Conservation (phyloP, 2,113 vertebrate genomes). For the Mionectes macconnelli region DNA sequence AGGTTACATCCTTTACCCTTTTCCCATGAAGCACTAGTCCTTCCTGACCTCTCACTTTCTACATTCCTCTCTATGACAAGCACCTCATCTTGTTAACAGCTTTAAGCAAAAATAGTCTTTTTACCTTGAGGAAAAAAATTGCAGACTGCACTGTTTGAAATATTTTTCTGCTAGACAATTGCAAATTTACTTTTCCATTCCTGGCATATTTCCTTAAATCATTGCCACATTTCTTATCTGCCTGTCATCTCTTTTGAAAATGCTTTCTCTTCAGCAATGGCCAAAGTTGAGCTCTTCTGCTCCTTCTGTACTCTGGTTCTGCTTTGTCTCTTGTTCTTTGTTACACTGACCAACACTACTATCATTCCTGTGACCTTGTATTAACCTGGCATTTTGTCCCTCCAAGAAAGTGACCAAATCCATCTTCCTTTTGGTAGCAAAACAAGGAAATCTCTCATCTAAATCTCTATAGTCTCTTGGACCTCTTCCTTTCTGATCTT, state of each 20-base stretch:
- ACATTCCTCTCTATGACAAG: background rate
- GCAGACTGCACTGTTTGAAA: background rate
- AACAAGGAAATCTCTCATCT: background rate
- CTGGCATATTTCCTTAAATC: background rate
- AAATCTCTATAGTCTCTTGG: background rate
- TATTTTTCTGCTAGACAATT: background rate
- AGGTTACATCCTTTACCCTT: background rate
- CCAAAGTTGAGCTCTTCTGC: background rate
- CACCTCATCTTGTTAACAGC: background rate
- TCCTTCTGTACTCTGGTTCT: background rate
- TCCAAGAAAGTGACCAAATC: background rate
- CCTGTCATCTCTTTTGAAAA: background rate
- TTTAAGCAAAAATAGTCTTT: background rate
- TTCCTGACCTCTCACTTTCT: conserved; percentile 5
- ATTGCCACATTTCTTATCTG: background rate
- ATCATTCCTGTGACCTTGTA: background rate
- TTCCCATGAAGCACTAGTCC: background rate
- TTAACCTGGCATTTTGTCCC: background rate
- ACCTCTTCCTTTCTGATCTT: background rate
- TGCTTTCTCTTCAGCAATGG: background rate
- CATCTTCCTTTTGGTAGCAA: background rate
- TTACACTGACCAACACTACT: background rate
- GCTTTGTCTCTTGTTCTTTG: background rate
- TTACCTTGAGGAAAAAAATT: background rate
- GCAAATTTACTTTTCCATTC: background rate